These are phyloP conservation scores for Disparrhopalites patrizii DNA, from an alignment of 2,888 invertebrate genomes.

Conservation along the genomic window DNA sequence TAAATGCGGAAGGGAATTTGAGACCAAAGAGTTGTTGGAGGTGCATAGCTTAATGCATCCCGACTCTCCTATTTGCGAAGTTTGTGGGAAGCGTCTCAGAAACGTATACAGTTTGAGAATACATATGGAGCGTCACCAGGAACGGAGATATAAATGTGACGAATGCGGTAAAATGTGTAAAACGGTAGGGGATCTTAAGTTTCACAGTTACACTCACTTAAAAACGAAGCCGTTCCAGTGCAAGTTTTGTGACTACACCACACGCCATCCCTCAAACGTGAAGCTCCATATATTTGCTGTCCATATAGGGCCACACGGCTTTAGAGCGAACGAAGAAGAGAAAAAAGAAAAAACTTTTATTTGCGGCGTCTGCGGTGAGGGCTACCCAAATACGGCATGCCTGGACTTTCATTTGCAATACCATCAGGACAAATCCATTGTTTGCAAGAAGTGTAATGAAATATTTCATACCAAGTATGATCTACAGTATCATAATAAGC, in stretches of 20 bases:
- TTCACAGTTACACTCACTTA: background rate
- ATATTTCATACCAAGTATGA: slow-evolving; percentile 11
- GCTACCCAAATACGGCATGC: background rate
- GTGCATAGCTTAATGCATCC: background rate
- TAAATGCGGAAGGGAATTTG: background rate
- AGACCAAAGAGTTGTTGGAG: background rate
- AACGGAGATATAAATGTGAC: background rate
- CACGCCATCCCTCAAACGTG: background rate
- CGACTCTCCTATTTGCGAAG: background rate
- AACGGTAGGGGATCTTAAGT: background rate
- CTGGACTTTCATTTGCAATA: background rate
- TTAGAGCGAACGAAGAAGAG: background rate
- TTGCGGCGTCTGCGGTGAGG: background rate
- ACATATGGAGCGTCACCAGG: background rate
- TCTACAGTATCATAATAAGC: background rate
- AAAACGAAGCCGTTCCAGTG: background rate
- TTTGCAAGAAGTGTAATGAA: slow-evolving; percentile 6
- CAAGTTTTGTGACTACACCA: background rate
- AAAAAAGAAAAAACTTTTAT: background rate
- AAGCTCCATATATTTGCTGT: background rate
- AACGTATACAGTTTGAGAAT: background rate
- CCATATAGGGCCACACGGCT: background rate
- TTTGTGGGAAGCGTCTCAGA: background rate
- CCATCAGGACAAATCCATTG: background rate
- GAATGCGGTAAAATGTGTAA: background rate